Percentiles rank a stretch among this genome's conserved stretches.
Conservation (phyloP, 2,113 vertebrate genomes). For the Addax nasomaculatus region DNA sequence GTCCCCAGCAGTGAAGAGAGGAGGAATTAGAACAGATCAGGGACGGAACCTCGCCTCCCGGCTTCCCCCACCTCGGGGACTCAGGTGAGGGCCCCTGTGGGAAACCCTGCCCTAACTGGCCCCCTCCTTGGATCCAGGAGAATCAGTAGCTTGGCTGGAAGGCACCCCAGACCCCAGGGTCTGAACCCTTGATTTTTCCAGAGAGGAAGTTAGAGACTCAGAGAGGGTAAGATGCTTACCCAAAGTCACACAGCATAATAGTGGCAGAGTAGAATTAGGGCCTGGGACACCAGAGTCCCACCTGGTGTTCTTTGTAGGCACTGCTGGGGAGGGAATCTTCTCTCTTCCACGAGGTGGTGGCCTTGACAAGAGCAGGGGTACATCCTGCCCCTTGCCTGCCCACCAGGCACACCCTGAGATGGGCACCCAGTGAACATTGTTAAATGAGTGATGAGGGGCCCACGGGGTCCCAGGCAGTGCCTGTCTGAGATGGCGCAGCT, state of each 20-base stretch:
- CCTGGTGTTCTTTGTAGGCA: not conserved
- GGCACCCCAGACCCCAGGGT: not conserved
- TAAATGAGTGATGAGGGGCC: not conserved
- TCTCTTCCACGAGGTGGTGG: not conserved
- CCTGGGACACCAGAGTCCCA: not conserved
- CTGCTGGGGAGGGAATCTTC: not conserved
- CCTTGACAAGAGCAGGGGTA: not conserved
- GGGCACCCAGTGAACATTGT: not conserved
- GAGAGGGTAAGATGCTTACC: not conserved
- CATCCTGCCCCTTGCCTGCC: not conserved
- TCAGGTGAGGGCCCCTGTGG: not conserved
- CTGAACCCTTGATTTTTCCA: not conserved
- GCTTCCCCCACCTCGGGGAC: not conserved
- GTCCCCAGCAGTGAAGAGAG: conserved; percentile 23
- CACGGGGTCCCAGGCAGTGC: not conserved
- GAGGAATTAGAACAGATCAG: not conserved
- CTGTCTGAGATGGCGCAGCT: not conserved
- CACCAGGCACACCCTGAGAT: not conserved
- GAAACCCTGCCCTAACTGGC: not conserved
- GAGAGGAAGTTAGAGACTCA: not conserved
- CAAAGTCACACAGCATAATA: not conserved
- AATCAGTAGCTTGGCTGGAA: not conserved
- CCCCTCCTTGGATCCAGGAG: not conserved
- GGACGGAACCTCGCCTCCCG: not conserved
- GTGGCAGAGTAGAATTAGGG: not conserved